Percentiles rank a stretch among this genome's conserved stretches.
Evolutionary conservation across 2,797 vertebrate genomes (phyloP).

Genomic region (Notolabrus celidotus): DNA sequence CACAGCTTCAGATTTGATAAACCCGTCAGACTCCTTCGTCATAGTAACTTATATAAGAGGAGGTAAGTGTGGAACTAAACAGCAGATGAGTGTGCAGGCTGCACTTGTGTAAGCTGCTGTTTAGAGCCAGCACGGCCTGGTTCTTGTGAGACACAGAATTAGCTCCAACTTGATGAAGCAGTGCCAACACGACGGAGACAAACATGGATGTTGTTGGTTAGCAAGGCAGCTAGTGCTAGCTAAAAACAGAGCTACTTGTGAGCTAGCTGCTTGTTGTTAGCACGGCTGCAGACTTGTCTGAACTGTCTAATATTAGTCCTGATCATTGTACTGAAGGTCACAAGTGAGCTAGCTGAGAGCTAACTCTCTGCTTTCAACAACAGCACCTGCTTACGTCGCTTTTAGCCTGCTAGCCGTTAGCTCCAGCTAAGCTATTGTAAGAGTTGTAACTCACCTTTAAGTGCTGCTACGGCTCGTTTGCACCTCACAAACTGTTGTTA

Average conservation of each 20-base stretch:
- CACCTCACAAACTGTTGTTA: constrained; percentile 4
- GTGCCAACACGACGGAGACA: constrained; percentile 75
- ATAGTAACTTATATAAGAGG: background rate
- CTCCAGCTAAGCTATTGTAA: constrained; percentile 44
- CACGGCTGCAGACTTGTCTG: constrained; percentile 16
- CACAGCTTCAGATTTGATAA: too few relatives aligned
- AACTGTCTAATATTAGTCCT: constrained; percentile 50
- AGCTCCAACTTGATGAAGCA: constrained; percentile 61
- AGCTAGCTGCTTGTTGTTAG: constrained; percentile 47
- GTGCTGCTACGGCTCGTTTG: constrained; percentile 36
- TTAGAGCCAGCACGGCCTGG: constrained; percentile 53
- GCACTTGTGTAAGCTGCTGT: constrained; percentile 15
- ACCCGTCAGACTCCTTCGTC: too few relatives aligned
- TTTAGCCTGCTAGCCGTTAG: constrained; percentile 66
- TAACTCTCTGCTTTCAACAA: constrained; percentile 71
- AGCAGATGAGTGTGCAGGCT: background rate
- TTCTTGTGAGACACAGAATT: constrained; percentile 34
- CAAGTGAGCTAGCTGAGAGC: constrained; percentile 63
- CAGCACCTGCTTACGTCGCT: constrained; percentile 78
- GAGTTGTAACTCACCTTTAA: constrained; percentile 66
- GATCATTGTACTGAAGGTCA: constrained; percentile 75
- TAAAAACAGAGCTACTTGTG: constrained; percentile 39
- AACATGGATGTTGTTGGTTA: constrained; percentile 57
- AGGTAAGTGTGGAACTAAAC: accelerated
- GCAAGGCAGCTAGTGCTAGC: constrained; percentile 46